Evolutionary conservation across 2,888 invertebrate species (phyloP), one percentile per base, ranked within the genome.

Genomic region (Pammene fasciana): DNA sequence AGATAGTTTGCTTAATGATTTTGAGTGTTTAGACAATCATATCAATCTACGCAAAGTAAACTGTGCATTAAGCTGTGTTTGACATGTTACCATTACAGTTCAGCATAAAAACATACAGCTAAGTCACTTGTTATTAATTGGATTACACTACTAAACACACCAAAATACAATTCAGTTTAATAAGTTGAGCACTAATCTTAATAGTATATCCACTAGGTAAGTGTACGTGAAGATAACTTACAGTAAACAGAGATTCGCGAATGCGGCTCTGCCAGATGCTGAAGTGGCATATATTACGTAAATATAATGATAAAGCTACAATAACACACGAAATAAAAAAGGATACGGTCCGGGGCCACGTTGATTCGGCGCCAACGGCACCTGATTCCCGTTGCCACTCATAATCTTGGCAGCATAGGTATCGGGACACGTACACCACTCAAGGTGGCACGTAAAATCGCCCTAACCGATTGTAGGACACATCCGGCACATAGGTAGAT

Each of bases 361-460:
- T 85, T 90, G 94, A 92, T 87, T 92, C 84, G 93, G 93, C 87
- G 94, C 94, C 87, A 93, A 86, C 86, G 94, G 94, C 93, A 93
- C 93, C 93, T 93, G 94, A 89, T 94, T 94, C 89, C 94, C 94
- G 91, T 94, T 94, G 87, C 94, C 93, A 90, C 94, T 94, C 94
- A 94, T 94, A 88, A 84, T 90, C 87, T 93, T 88, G 88, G 90
- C 91, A 91, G 93, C 93, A 93, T 92, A 93, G 93, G 93, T 93
- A 86, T 93, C 88, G 84, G 86, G 89, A 92, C 90, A 92, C 91
- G 92, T 93, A 93, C 90, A 94, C 92, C 90, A 89, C 93, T 93
- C 93, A 92, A 93, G 94, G 94, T 94, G 93, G 94, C 94, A 93
- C 93, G 92, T 88, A 89, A 87, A 87, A 84, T 90, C 88, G 87